Base-by-base conservation (phyloP, 2,113 vertebrate species). In the Theristicus caerulescens region DNA sequence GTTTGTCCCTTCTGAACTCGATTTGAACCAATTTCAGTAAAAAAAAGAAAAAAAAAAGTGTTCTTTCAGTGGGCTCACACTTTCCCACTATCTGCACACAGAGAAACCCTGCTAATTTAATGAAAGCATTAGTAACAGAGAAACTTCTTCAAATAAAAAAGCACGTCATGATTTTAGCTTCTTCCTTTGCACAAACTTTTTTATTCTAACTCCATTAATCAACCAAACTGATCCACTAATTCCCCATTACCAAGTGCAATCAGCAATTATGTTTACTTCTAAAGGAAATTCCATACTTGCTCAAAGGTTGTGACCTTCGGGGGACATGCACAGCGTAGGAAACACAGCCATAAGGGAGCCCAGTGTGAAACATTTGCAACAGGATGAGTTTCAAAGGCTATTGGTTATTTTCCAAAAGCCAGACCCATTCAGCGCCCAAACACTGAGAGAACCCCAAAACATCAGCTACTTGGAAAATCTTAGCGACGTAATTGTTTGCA, bases 191-290 rank as follows among this genome's bases (percentile, higher is more conserved):
- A 17, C 57, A 79, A 38, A 57, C 13, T 12, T 66, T 80, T 79
- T 52, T 74, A 18, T 84, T 76, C 24, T 64, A 82, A 70, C 20
- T 74, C n/a, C 22, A 51, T 81, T 94, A 84, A 86, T 90, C 80
- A 92, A 81, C n/a, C 16, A 86, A 88, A 94, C 47, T 70, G 58
- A 95, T 57, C 62, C 40, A 76, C 27, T 94, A 73, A 86, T 59
- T 88, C 24, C n/a, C 59, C 38, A 78, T n/a, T 88, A 65, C 32
- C 62, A 80, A 82, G 16, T 38, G 40, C 36, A 94, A 80, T 82
- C 62, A 93, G 46, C 58, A 95, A 61, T 90, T 83, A 79, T 10
- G 11, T 54, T 94, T 86, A 46, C 66, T 91, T 94, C 80, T 81
- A 88, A 88, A 88, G 72, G 59, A 88, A 94, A 85, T 92, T 80